phyloP scores from a whole-genome alignment of 2,888 invertebrate genomes.

The Tetragonisca angustula region DNA sequence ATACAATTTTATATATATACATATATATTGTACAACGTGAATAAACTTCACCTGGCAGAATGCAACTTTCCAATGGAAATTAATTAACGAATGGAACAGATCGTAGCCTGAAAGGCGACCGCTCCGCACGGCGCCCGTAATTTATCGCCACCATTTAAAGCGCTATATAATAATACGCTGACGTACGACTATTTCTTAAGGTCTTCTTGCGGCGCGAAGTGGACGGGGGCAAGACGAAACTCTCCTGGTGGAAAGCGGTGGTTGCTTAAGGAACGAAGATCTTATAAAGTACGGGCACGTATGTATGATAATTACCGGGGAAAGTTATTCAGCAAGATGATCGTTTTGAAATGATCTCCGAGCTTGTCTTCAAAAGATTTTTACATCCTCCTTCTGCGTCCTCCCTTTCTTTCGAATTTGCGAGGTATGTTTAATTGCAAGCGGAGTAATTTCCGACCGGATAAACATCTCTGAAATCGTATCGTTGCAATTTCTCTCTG shows the following conservation, averaged over 20 bases:
- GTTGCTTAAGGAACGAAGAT: constrained; percentile 56
- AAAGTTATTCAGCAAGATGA: constrained; percentile 61
- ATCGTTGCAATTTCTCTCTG: neutral
- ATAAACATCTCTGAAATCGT: neutral
- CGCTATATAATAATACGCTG: constrained; percentile 79
- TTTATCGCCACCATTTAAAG: constrained; percentile 82
- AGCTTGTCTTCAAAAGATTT: constrained; percentile 6
- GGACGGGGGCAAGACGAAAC: constrained; percentile 46
- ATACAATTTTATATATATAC: too few relatives aligned
- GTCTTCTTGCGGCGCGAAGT: constrained; percentile 58
- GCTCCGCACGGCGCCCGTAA: constrained; percentile 75
- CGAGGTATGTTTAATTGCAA: neutral
- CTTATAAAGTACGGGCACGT: constrained; percentile 60
- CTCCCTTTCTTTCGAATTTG: neutral
- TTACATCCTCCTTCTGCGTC: neutral
- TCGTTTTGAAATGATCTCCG: constrained; percentile 51
- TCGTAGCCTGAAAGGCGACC: constrained; percentile 76
- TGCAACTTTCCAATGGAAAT: neutral
- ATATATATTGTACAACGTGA: too few relatives aligned
- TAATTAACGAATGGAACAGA: neutral
- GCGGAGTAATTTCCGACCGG: neutral
- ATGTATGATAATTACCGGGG: constrained; percentile 63
- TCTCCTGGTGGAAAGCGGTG: constrained; percentile 49
- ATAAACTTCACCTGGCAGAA: neutral
- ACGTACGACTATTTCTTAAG: constrained; percentile 79